Evolutionary conservation across 2,888 invertebrate genomes (phyloP).

Genomic region (Galerucella pusilla): DNA sequence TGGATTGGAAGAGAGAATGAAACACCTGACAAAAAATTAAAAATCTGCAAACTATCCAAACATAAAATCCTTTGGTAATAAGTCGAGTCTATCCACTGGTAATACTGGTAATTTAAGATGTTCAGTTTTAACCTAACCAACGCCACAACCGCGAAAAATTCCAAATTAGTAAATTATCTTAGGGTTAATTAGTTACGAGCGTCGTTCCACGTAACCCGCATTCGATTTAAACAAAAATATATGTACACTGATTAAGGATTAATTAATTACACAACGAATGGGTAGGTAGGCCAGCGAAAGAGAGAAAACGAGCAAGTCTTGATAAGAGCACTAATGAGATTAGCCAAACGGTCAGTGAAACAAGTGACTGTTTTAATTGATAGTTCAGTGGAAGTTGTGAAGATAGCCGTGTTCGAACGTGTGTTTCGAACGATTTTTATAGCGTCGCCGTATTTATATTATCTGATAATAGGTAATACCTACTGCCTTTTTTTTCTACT

Average conservation of each 20-base stretch:
- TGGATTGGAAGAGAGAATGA: neutral
- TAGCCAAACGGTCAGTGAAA: constrained; percentile 59
- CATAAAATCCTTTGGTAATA: too few species aligned
- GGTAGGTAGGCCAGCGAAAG: constrained; percentile 61
- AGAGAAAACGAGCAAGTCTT: constrained; percentile 55
- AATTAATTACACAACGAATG: constrained; percentile 62
- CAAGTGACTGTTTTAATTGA: constrained; percentile 62
- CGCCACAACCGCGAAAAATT: neutral
- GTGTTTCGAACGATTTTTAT: constrained; percentile 56
- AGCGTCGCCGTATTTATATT: constrained; percentile 53
- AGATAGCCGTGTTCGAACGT: constrained; percentile 63
- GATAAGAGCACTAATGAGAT: constrained; percentile 65
- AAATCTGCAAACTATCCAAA: too few species aligned
- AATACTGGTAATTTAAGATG: neutral
- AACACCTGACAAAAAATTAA: too few species aligned
- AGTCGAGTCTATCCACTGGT: neutral
- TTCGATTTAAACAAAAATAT: constrained; percentile 49
- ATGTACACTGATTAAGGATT: constrained; percentile 62
- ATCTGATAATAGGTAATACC: constrained; percentile 51
- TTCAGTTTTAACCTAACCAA: neutral
- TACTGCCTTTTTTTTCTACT: constrained; percentile 6
- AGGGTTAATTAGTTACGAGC: constrained; percentile 28
- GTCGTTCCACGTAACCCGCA: constrained; percentile 42
- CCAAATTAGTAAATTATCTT: constrained; percentile 30
- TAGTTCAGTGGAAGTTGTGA: constrained; percentile 59